A percentile compares a stretch with the other conserved stretches of the same genome.
Evolutionary conservation across 2,113 vertebrate genomes (phyloP).

Genomic region (Prunella fulvescens): DNA sequence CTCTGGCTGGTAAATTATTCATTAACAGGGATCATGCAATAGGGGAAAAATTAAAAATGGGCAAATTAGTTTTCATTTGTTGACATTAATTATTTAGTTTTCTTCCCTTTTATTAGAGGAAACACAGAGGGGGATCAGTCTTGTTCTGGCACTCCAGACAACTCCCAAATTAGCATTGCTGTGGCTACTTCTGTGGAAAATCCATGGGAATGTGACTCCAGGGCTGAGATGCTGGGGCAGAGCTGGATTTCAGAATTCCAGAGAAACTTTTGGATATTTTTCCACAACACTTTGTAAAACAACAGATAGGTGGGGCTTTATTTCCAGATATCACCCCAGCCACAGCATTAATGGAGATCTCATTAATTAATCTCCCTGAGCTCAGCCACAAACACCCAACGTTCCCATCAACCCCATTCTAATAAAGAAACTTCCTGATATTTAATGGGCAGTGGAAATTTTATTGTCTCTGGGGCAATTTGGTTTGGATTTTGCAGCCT

Average conservation of each 20-base stretch:
- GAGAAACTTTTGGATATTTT: not conserved
- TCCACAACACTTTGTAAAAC: not conserved
- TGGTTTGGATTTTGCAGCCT: not conserved
- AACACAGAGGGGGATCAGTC: not conserved
- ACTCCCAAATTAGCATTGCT: not conserved
- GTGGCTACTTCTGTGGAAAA: not conserved
- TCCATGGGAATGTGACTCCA: not conserved
- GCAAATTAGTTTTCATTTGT: conserved; percentile 76
- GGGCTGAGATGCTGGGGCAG: not conserved
- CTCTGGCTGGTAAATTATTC: conserved; percentile 74
- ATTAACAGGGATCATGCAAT: conserved; percentile 43
- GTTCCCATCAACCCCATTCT: not conserved
- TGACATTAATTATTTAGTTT: conserved; percentile 70
- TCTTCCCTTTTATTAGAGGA: conserved; percentile 40
- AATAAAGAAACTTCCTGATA: not conserved
- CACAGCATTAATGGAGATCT: not conserved
- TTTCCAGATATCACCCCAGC: not conserved
- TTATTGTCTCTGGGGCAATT: not conserved
- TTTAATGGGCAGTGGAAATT: not conserved
- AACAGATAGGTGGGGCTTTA: not conserved
- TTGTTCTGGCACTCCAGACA: not conserved
- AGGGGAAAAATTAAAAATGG: conserved; percentile 63
- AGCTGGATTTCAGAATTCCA: not conserved
- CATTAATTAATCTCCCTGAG: not conserved
- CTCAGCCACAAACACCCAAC: not conserved